Base-by-base conservation (phyloP, 2,113 vertebrate species). In the Engraulis encrasicolus region DNA sequence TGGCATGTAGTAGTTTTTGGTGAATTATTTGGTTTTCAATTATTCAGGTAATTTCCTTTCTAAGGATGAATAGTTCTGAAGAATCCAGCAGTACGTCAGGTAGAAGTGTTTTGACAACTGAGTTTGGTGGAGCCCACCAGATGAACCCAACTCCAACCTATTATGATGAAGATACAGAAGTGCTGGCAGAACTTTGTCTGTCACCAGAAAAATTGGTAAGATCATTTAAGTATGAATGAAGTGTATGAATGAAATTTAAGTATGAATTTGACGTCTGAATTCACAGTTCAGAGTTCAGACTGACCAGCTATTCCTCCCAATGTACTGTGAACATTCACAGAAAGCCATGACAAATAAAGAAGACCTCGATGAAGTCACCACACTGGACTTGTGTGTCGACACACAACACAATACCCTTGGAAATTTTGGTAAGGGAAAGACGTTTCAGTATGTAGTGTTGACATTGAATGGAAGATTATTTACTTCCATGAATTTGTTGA, bases 391-490 rank as follows among this genome's bases (percentile, higher is more conserved):
- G 90, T 94, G 84, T 52, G 93, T 99, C 58, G 92, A 99, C 87
- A 97, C 97, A 6, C 95, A 91, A 58, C 94, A 96, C 80, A 94
- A 89, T 86, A 97, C 94, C 84, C 89, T 99, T 90, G 96, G 96
- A 9, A 97, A 95, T 91, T 95, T 99, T 37, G 98, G 98, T 99
- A 92, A 98, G 97, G 27, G 27, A 71, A 14, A 34, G 31, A 71
- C 31, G 1, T 2, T 66, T 12, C 31, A 66, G 58, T 31, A 66
- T 31, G 23, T 11, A 31, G 58, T 14, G 23, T 66, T 66, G n/a
- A 23, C 6, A 66, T 2, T 66, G 23, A 12, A 23, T 31, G 58
- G 58, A 66, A 66, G 6, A 66, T 66, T 66, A 66, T 23, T 9
- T 3, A 9, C 40, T 45, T 45, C 40, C 40, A 5, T 45, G 40